A percentile compares a stretch with the other conserved stretches of the same genome.
phyloP scores from a whole-genome alignment of 2,888 invertebrate genomes.

The Hybos culiciformis region DNA sequence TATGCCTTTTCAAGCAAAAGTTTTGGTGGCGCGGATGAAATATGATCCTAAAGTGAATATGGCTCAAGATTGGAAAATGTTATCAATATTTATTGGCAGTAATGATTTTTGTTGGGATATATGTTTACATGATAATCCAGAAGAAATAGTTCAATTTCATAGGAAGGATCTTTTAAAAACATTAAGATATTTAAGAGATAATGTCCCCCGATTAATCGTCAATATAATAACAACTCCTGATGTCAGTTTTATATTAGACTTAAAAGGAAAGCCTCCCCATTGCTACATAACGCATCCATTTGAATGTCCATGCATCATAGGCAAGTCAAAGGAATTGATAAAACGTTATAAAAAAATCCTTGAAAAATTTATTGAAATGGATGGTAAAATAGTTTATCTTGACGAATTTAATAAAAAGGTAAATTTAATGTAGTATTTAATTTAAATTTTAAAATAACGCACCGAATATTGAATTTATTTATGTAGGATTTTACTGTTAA shows the following conservation, averaged over 20 bases:
- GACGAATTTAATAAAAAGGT: slow-evolving; percentile 32
- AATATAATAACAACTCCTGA: slow-evolving; percentile 41
- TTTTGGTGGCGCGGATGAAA: slow-evolving; percentile 40
- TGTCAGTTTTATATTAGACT: slow-evolving; percentile 33
- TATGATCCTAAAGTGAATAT: slow-evolving; percentile 41
- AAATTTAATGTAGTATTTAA: no score
- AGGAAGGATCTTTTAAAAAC: slow-evolving; percentile 36
- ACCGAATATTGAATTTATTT: not conserved
- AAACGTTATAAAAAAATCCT: slow-evolving; percentile 34
- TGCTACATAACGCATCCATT: slow-evolving; percentile 36
- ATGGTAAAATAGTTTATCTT: slow-evolving; percentile 37
- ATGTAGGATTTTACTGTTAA: slow-evolving; percentile 45
- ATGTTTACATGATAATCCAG: slow-evolving; percentile 37
- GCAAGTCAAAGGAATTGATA: slow-evolving; percentile 16
- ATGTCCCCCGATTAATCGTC: slow-evolving; percentile 46
- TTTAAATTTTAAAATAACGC: not conserved
- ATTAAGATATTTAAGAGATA: slow-evolving; percentile 38
- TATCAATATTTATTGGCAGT: slow-evolving; percentile 44
- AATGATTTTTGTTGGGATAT: slow-evolving; percentile 48
- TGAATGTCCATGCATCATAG: slow-evolving; percentile 45
- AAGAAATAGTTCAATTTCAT: slow-evolving; percentile 36
- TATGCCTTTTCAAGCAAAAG: slow-evolving; percentile 42
- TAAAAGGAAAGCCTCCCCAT: slow-evolving; percentile 28
- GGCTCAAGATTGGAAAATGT: slow-evolving; percentile 47
- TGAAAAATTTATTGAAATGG: slow-evolving; percentile 39